A percentile compares a stretch with the other conserved stretches of the same genome.
Conservation (phyloP, 2,888 invertebrate species). For the Leucozona laternaria region DNA sequence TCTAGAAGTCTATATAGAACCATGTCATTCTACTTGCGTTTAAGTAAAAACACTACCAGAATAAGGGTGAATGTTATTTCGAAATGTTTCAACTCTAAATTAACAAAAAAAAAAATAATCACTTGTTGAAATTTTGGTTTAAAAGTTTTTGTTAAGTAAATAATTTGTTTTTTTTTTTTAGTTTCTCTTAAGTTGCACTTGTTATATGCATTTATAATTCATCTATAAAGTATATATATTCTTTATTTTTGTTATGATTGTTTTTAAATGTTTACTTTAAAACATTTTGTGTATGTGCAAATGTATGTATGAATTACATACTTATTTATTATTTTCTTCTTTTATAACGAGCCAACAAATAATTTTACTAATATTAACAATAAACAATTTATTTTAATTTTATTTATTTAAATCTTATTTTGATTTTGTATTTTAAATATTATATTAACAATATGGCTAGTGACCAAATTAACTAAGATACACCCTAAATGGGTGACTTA, state of each 20-base stretch:
- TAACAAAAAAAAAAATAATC: too few relatives aligned
- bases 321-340: neutral
- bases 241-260: constrained; percentile 40
- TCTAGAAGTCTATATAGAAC: too few relatives aligned
- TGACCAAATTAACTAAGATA: neutral
- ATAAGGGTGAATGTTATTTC: too few relatives aligned
- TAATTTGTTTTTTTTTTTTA: too few relatives aligned
- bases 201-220: constrained; percentile 4
- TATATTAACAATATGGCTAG: constrained; percentile 1
- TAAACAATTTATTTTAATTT: constrained; percentile 5
- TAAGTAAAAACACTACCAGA: too few relatives aligned
- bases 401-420: neutral
- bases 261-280: constrained; percentile 23
- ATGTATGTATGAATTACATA: neutral
- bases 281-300: too few relatives aligned
- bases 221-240: constrained; percentile 9
- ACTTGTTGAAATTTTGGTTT: too few relatives aligned
- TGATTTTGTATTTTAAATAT: constrained; percentile 13
- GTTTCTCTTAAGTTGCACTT: neutral
- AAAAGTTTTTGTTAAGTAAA: too few relatives aligned
- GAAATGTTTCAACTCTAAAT: too few relatives aligned
- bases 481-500: too few relatives aligned
- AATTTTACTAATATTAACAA: constrained; percentile 41
- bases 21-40: too few relatives aligned
- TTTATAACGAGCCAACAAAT: constrained; percentile 55